phyloP scores from a whole-genome alignment of 2,113 vertebrate species.

The Bubo bubo region DNA sequence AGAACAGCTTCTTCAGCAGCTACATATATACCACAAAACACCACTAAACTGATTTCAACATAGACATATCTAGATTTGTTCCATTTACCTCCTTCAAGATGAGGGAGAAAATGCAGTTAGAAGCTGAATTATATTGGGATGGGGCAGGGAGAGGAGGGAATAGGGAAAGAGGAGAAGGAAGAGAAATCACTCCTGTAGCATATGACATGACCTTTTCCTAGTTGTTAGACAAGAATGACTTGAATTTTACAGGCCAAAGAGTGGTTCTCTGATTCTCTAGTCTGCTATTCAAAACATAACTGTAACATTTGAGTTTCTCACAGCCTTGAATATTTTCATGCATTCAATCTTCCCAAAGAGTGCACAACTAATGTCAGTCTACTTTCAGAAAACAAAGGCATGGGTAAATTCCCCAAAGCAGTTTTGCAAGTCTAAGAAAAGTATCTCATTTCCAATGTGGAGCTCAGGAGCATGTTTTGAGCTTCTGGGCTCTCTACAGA shows the following conservation, averaged over 20 bases:
- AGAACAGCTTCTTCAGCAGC: not conserved
- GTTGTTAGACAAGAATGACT: not conserved
- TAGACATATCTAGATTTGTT: not conserved
- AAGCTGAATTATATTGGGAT: not conserved
- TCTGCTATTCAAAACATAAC: not conserved
- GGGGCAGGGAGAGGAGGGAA: not conserved
- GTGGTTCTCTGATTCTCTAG: not conserved
- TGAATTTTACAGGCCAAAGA: not conserved
- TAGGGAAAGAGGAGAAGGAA: not conserved
- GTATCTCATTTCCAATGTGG: not conserved
- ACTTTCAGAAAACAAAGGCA: not conserved
- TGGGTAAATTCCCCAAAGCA: not conserved
- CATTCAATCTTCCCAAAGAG: not conserved
- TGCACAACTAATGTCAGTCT: not conserved
- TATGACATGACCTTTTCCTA: not conserved
- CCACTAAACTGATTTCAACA: not conserved
- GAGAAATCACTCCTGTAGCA: not conserved
- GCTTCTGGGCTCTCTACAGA: not conserved
- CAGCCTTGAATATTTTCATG: not conserved
- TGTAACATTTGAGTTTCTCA: not conserved
- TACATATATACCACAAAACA: not conserved
- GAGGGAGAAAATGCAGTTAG: not conserved
- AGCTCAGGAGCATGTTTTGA: not conserved
- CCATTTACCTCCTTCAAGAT: not conserved
- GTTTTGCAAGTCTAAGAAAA: not conserved